Conservation (phyloP, 2,797 vertebrate species). For the Otus scops region DNA sequence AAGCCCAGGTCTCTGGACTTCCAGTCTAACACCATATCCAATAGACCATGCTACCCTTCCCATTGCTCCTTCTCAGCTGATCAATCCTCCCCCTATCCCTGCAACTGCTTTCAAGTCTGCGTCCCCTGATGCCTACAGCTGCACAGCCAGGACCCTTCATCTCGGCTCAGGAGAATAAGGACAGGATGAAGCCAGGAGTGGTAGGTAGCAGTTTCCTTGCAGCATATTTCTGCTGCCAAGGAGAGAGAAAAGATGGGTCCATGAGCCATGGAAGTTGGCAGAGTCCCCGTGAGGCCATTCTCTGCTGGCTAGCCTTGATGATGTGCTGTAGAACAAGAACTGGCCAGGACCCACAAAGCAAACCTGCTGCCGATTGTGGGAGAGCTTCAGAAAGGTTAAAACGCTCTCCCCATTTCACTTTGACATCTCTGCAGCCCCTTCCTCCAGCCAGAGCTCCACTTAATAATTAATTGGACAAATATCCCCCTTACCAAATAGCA, state of each 20-base stretch:
- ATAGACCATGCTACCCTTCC: background rate
- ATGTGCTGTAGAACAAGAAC: slow-evolving; percentile 14
- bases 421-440: slow-evolving; percentile 31
- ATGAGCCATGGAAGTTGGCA: background rate
- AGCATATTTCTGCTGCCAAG: slow-evolving; percentile 5
- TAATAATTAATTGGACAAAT: slow-evolving; percentile 40
- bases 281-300: slow-evolving; percentile 24
- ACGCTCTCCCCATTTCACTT: background rate
- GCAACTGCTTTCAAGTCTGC: background rate
- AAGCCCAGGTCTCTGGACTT: background rate
- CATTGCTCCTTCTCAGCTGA: background rate
- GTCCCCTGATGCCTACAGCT: background rate
- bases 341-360: slow-evolving; percentile 1
- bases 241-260: background rate
- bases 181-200: background rate
- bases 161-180: background rate
- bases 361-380: background rate
- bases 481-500: slow-evolving; percentile 29
- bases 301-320: slow-evolving; percentile 7
- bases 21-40: background rate
- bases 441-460: slow-evolving; percentile 26
- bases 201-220: background rate
- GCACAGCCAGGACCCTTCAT: background rate
- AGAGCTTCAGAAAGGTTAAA: slow-evolving; percentile 39
- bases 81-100: background rate